Conservation (phyloP, 1,140 invertebrate species). For the Drosophila asahinai region DNA sequence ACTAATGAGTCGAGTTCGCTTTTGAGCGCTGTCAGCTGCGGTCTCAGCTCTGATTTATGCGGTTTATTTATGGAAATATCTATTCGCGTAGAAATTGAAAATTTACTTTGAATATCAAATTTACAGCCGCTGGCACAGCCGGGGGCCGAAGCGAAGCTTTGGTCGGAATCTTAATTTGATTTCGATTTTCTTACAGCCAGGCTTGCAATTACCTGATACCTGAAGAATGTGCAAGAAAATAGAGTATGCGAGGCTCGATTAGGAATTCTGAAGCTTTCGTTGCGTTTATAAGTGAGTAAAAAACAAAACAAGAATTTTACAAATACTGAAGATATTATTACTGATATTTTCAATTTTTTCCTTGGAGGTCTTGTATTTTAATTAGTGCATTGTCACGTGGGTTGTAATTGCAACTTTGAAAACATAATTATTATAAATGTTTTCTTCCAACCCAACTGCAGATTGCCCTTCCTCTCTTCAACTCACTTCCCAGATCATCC, state of each 20-base stretch:
- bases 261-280: background rate
- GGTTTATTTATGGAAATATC: conserved; percentile 81
- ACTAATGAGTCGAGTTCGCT: conserved; percentile 69
- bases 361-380: background rate
- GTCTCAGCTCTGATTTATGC: conserved; percentile 76
- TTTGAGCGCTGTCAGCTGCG: conserved; percentile 44
- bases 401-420: conserved; percentile 1
- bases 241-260: background rate
- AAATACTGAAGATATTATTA: background rate
- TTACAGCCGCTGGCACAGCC: conserved; percentile 38
- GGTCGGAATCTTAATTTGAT: conserved; percentile 60
- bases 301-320: background rate
- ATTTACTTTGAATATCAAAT: conserved; percentile 78
- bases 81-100: conserved; percentile 78
- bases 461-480: background rate
- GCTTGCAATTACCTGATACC: conserved; percentile 14
- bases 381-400: background rate
- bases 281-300: no score
- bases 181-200: conserved; percentile 35
- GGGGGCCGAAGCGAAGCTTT: conserved; percentile 17
- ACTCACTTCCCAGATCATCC: conserved; percentile 8
- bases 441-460: background rate
- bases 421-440: conserved; percentile 9
- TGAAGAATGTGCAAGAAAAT: conserved; percentile 6
- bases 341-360: background rate